Evolutionary conservation across 2,797 vertebrate species (phyloP).

Genomic region (Alectoris magna): DNA sequence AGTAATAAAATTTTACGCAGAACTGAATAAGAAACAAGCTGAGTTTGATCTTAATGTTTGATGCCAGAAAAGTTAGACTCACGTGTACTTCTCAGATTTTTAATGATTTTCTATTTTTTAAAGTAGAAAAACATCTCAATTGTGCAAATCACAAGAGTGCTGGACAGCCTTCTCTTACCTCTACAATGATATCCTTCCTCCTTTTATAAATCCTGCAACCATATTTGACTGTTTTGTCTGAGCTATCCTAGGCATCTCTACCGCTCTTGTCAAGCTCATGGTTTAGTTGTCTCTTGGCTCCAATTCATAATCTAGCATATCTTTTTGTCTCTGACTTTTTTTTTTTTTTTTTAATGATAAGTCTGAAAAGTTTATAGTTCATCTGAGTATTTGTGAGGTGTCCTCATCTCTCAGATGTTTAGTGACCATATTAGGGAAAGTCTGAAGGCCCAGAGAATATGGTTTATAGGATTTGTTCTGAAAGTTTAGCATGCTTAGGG

Average conservation of each 20-base stretch:
- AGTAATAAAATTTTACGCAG: neutral
- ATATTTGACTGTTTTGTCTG: conserved; percentile 13
- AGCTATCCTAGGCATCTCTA: neutral
- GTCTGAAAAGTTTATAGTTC: conserved; percentile 42
- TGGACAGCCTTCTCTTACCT: neutral
- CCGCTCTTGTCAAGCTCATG: neutral
- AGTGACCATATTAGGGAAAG: conserved; percentile 65
- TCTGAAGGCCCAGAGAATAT: conserved; percentile 19
- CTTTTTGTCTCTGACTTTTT: neutral
- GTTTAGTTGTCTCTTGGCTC: neutral
- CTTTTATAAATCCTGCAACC: neutral
- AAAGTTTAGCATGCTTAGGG: neutral
- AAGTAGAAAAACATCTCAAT: neutral
- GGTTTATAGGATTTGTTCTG: conserved; percentile 31
- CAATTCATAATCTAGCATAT: neutral
- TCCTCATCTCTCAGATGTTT: conserved; percentile 62
- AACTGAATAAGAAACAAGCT: neutral
- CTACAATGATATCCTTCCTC: neutral
- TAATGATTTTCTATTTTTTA: neutral
- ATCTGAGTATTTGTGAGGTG: conserved; percentile 35
- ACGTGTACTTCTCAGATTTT: neutral
- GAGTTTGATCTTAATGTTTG: neutral
- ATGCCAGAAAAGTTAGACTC: neutral
- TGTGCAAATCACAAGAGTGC: neutral
- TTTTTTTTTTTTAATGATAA: neutral